These are phyloP conservation scores for Gastracanthus pulcherrimus DNA, from an alignment of 2,888 invertebrate genomes.

Conservation along the genomic window DNA sequence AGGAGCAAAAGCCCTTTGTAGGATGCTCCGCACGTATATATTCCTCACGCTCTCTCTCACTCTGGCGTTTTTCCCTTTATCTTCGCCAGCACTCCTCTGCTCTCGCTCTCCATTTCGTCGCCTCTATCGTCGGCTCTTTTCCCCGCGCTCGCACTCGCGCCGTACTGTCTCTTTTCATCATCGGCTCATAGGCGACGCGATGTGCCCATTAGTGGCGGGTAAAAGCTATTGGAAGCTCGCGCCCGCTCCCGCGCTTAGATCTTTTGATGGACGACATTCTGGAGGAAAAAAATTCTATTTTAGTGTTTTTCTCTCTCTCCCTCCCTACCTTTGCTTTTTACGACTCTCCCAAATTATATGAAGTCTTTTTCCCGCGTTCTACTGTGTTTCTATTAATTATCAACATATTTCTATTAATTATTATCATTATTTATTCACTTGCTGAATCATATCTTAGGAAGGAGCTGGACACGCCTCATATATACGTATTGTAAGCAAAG, in stretches of 20 bases:
- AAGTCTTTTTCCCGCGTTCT: neutral
- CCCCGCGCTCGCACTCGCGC: neutral
- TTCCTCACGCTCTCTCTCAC: slow-evolving; percentile 52
- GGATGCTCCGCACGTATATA: slow-evolving; percentile 60
- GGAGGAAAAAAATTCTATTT: slow-evolving; percentile 27
- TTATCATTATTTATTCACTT: neutral
- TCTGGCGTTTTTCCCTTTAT: slow-evolving; percentile 43
- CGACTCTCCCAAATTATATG: neutral
- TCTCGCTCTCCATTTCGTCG: slow-evolving; percentile 54
- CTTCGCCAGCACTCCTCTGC: slow-evolving; percentile 29
- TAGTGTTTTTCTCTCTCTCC: too few relatives aligned
- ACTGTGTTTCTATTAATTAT: too few relatives aligned
- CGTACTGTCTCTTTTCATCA: slow-evolving; percentile 60
- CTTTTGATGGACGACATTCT: slow-evolving; percentile 63
- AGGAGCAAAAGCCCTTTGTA: slow-evolving; percentile 68
- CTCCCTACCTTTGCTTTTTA: too few relatives aligned
- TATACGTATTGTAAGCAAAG: neutral
- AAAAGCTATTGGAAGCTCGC: slow-evolving; percentile 73
- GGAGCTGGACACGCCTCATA: slow-evolving; percentile 28
- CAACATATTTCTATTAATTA: too few relatives aligned
- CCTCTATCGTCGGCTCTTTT: slow-evolving; percentile 49
- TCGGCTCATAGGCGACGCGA: slow-evolving; percentile 64
- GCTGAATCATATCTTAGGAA: slow-evolving; percentile 15
- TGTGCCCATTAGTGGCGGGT: slow-evolving; percentile 71
- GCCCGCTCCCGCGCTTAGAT: slow-evolving; percentile 56